Evolutionary conservation across 2,888 invertebrate species (phyloP), one percentile per base, ranked within the genome.

Genomic region (Ferdinandea cuprea): DNA sequence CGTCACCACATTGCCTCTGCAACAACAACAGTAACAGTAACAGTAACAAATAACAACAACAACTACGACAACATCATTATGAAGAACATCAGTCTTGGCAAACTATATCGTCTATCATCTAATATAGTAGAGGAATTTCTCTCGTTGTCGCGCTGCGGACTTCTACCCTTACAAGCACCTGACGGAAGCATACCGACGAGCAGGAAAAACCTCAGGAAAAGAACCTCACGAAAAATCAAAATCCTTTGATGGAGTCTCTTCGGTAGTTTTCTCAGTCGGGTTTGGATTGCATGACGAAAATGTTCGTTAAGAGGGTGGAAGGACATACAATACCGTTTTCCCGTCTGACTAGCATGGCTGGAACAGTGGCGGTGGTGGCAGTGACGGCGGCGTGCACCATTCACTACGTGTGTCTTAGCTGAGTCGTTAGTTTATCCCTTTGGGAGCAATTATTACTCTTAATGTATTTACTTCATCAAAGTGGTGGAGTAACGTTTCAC

Each of bases 401-500:
- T 63, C 54, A 54, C 42, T n/a, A 19, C 65, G 66, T 46, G 58
- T 32, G 44, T 25, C 42, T 65, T 66, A 54, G 48, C 59, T 78
- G 42, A 78, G 56, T 83, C 83, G 83, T 83, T 83, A 77, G 68
- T 68, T 77, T 63, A 58, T 76, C 79, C 85, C 79, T 84, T 69
- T 46, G 85, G 85, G 85, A 80, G 68, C 85, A 85, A 85, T 85
- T 85, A 85, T 84, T 85, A 58, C 74, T 72, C 84, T 80, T 77
- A 85, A 84, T 84, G 79, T 85, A 78, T 85, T 85, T 77, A 80
- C 79, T 80, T 59, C 74, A 85, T 78, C 78, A 84, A 71, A 69
- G 35, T 66, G 74, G 68, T 66, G 54, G 56, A 68, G 66, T 59
- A 72, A 56, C 50, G 52, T 78, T 78, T 76, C 76, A 52, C 72